These are phyloP conservation scores for Suricata suricatta DNA, from an alignment of 2,113 vertebrate genomes.

Conservation along the genomic window DNA sequence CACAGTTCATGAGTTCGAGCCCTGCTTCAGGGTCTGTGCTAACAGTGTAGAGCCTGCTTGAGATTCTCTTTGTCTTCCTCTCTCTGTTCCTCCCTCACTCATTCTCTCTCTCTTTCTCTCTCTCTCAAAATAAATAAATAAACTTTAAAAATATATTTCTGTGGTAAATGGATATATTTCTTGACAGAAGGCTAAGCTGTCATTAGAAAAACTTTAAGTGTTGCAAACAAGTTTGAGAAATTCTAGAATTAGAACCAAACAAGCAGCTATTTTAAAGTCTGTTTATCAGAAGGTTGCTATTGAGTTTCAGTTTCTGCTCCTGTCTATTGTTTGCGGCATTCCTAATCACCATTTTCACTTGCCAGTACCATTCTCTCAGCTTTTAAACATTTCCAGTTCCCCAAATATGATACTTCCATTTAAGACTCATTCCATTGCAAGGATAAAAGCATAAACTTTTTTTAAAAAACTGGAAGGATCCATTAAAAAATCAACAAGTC, in stretches of 20 bases:
- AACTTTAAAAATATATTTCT: neutral
- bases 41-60: too few species aligned
- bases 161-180: slow-evolving; percentile 13
- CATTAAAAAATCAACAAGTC: neutral
- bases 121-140: too few species aligned
- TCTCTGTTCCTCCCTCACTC: too few species aligned
- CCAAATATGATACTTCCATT: slow-evolving; percentile 34
- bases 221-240: slow-evolving; percentile 37
- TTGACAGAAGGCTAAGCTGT: neutral
- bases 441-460: neutral
- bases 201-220: neutral
- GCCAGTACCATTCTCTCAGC: slow-evolving; percentile 64
- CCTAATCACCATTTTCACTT: slow-evolving; percentile 59
- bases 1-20: too few species aligned
- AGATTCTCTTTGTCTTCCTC: too few species aligned
- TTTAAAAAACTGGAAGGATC: neutral
- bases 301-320: slow-evolving; percentile 60
- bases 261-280: slow-evolving; percentile 42
- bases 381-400: slow-evolving; percentile 61
- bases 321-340: slow-evolving; percentile 72
- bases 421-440: slow-evolving; percentile 1
- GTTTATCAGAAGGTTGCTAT: slow-evolving; percentile 37
- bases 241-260: slow-evolving; percentile 60
- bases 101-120: too few species aligned
- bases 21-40: too few species aligned